Evolutionary conservation across 1,140 invertebrate genomes (phyloP).

Genomic region (Drosophila erecta): DNA sequence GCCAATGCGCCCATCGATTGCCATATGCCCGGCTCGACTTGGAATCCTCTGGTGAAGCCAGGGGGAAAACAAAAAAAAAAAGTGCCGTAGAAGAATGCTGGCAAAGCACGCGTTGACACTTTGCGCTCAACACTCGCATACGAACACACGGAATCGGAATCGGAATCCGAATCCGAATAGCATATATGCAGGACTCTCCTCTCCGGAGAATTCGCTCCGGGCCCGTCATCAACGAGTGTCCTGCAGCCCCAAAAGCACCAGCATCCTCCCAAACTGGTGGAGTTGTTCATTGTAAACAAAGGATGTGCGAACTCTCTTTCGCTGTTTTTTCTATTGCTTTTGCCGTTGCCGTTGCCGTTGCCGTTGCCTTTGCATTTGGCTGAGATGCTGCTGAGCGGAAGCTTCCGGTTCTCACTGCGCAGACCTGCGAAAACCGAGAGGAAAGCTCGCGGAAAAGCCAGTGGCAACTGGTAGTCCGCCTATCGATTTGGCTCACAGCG

Average conservation of each 20-base stretch:
- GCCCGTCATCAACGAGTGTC: slow-evolving; percentile 64
- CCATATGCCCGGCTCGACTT: slow-evolving; percentile 42
- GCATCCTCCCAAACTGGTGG: slow-evolving; percentile 40
- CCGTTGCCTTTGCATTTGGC: not conserved
- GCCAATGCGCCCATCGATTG: slow-evolving; percentile 44
- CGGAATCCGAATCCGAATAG: slow-evolving; percentile 1
- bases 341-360: not conserved
- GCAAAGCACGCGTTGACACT: slow-evolving; percentile 82
- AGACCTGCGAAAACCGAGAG: slow-evolving; percentile 22
- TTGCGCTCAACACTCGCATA: slow-evolving; percentile 76
- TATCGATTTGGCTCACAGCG: slow-evolving; percentile 70
- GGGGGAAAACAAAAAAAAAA: not conserved
- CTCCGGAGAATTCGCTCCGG: slow-evolving; percentile 70
- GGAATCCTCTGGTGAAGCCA: slow-evolving; percentile 7
- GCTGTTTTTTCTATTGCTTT: slow-evolving; percentile 12
- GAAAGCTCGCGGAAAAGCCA: slow-evolving; percentile 35
- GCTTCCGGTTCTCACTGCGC: slow-evolving; percentile 54
- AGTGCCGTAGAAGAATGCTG: slow-evolving; percentile 58
- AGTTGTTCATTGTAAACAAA: slow-evolving; percentile 75
- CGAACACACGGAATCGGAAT: slow-evolving; percentile 11
- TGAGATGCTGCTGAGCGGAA: slow-evolving; percentile 30
- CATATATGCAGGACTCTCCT: slow-evolving; percentile 42
- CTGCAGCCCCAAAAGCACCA: slow-evolving; percentile 55
- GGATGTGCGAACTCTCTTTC: slow-evolving; percentile 57
- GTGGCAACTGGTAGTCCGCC: slow-evolving; percentile 55